These are phyloP conservation scores for Dascillus cervinus DNA, from an alignment of 2,888 invertebrate genomes.

Conservation along the genomic window DNA sequence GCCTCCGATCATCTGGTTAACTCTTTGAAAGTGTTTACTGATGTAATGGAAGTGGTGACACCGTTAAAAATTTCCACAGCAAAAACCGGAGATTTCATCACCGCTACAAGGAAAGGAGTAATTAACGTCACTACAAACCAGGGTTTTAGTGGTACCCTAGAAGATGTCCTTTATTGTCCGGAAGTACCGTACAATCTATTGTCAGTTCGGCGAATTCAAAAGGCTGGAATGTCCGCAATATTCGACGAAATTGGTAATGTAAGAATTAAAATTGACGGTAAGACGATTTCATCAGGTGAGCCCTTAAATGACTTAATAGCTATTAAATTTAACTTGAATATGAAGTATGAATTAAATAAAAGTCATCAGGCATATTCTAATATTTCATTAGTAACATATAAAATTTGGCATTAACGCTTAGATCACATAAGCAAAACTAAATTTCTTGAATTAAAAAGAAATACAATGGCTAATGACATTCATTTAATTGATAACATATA, in stretches of 20 bases:
- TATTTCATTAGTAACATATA: too few relatives aligned
- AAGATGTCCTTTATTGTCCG: conserved; percentile 25
- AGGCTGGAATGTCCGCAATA: conserved; percentile 25
- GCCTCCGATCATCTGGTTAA: conserved; percentile 9
- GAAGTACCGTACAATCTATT: conserved; percentile 29
- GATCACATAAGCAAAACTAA: conserved; percentile 25
- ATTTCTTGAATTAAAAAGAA: conserved; percentile 22
- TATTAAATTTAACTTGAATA: too few relatives aligned
- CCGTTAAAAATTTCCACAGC: conserved; percentile 15
- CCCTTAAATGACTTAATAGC: conserved; percentile 17
- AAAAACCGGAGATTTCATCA: conserved; percentile 10
- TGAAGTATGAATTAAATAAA: too few relatives aligned
- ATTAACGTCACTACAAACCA: conserved; percentile 24
- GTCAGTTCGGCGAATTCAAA: conserved; percentile 24
- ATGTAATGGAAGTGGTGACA: conserved; percentile 2
- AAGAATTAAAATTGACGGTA: conserved; percentile 16
- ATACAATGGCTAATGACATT: conserved; percentile 20
- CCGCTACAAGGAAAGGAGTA: conserved; percentile 11
- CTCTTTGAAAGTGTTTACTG: conserved; percentile 2
- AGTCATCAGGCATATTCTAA: too few relatives aligned
- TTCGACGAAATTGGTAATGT: conserved; percentile 26
- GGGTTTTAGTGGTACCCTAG: conserved; percentile 16
- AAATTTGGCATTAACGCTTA: conserved; percentile 27
- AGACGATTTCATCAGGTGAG: conserved; percentile 22
- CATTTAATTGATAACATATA: conserved; percentile 14